These are phyloP conservation scores for Phymorhynchus buccinoides DNA, from an alignment of 1,140 invertebrate genomes.

Conservation along the genomic window DNA sequence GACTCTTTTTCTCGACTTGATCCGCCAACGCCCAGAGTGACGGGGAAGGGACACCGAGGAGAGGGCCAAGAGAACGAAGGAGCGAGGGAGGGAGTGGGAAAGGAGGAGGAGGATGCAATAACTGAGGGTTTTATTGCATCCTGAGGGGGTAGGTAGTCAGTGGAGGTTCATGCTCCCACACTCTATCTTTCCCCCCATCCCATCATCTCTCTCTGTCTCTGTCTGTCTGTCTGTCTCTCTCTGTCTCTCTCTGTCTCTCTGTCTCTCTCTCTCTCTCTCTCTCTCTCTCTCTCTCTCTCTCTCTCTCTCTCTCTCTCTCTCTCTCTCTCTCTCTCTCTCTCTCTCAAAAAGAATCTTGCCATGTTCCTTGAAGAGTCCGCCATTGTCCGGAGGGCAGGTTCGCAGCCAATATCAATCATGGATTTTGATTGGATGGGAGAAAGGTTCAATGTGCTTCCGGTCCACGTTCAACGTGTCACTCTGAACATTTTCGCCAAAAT, in stretches of 20 bases:
- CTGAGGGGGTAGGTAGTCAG: background rate
- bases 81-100: too few species aligned
- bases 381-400: background rate
- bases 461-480: too few species aligned
- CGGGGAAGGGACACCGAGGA: too few species aligned
- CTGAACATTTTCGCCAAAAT: too few species aligned
- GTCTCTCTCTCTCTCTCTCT: background rate
- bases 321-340: background rate
- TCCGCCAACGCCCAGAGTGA: background rate
- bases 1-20: background rate
- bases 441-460: background rate
- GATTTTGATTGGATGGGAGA: constrained; percentile 4
- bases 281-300: background rate
- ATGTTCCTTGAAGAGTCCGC: background rate
- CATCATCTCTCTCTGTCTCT: background rate
- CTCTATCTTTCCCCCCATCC: background rate
- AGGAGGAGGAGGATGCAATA: background rate
- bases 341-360: background rate
- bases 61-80: too few species aligned
- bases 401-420: constrained; percentile 18
- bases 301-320: background rate
- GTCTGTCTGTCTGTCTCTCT: too few species aligned
- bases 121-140: constrained; percentile 10
- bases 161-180: background rate
- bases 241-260: background rate